These are phyloP conservation scores for Chionis minor DNA, from an alignment of 2,113 vertebrate genomes.

Conservation along the genomic window DNA sequence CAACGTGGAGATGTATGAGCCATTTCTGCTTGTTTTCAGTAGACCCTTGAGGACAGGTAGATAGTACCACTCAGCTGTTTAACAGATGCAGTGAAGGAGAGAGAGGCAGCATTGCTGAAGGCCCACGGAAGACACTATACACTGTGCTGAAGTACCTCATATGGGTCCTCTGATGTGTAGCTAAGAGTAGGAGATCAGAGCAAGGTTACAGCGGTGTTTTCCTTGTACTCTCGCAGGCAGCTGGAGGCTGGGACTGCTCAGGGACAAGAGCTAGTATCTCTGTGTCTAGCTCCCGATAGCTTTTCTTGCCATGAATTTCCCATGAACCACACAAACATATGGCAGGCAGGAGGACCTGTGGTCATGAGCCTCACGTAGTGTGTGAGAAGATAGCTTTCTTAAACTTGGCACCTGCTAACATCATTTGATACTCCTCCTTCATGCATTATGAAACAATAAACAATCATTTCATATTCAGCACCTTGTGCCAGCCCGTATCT, in stretches of 20 bases:
- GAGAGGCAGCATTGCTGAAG: not conserved
- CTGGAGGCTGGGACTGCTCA: not conserved
- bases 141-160: not conserved
- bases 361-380: not conserved
- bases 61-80: not conserved
- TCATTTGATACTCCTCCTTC: conserved; percentile 31
- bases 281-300: not conserved
- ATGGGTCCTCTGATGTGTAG: not conserved
- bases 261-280: not conserved
- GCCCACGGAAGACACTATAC: not conserved
- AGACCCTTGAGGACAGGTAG: not conserved
- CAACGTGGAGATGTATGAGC: not conserved
- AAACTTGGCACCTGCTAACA: not conserved
- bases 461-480: not conserved
- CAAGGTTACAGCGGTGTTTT: not conserved
- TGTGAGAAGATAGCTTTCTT: not conserved
- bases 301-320: conserved; percentile 11
- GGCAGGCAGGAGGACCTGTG: conserved; percentile 10
- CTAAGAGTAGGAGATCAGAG: not conserved
- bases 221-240: not conserved
- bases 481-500: not conserved
- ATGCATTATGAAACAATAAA: conserved; percentile 49
- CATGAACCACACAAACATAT: not conserved
- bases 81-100: not conserved
- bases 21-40: not conserved